Conservation (phyloP, 2,888 invertebrate species). For the Orchestes rusci region DNA sequence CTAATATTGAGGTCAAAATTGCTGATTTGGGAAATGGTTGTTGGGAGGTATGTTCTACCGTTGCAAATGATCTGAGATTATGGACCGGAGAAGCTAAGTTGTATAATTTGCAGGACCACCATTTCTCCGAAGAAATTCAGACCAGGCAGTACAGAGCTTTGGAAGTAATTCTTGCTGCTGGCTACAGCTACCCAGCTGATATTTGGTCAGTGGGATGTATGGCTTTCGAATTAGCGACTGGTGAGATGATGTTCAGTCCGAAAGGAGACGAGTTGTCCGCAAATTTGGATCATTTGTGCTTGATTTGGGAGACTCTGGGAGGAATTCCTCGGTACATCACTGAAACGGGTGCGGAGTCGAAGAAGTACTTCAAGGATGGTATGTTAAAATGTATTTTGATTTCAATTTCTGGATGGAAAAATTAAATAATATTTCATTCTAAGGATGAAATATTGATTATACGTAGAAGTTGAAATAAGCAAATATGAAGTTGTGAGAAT, state of each 20-base stretch:
- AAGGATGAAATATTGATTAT: too few relatives aligned
- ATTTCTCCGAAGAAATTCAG: slow-evolving; percentile 68
- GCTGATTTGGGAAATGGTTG: slow-evolving; percentile 83
- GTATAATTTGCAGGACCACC: slow-evolving; percentile 54
- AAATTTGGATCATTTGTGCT: slow-evolving; percentile 79
- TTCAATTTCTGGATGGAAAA: not conserved
- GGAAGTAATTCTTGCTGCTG: slow-evolving; percentile 71
- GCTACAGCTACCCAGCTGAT: slow-evolving; percentile 73
- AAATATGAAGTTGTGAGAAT: too few relatives aligned
- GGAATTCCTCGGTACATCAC: slow-evolving; percentile 69
- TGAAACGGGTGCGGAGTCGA: slow-evolving; percentile 64
- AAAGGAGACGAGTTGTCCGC: slow-evolving; percentile 65
- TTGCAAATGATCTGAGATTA: too few relatives aligned
- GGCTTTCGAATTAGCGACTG: slow-evolving; percentile 82
- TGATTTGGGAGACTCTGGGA: slow-evolving; percentile 76
- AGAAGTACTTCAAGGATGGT: slow-evolving; percentile 37
- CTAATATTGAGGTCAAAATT: slow-evolving; percentile 66
- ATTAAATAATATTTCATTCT: not conserved
- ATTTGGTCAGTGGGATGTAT: slow-evolving; percentile 83
- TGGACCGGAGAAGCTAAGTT: too few relatives aligned
- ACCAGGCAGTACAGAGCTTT: slow-evolving; percentile 75
- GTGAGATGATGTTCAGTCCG: slow-evolving; percentile 81
- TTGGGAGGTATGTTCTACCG: slow-evolving; percentile 61
- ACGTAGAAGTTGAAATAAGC: too few relatives aligned
- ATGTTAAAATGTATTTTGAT: slow-evolving; percentile 21